A percentile compares a stretch with the other conserved stretches of the same genome.
Conservation (phyloP, 1,140 invertebrate genomes). For the Nasonia giraulti region DNA sequence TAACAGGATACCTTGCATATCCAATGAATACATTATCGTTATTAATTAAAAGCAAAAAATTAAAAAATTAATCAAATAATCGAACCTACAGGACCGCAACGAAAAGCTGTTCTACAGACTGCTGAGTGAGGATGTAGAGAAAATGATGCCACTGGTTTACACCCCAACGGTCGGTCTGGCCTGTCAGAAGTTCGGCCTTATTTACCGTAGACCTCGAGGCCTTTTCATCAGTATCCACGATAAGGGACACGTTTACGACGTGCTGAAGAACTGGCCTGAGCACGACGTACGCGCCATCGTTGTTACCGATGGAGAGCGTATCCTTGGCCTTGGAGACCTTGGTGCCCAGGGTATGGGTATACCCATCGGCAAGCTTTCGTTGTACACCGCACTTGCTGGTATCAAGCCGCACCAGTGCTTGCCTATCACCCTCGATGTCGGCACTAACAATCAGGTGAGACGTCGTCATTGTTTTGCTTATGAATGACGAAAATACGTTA, state of each 20-base stretch:
- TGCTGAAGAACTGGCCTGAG: constrained; percentile 91
- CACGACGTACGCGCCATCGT: constrained; percentile 91
- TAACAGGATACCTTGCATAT: too few relatives aligned
- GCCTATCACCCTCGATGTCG: constrained; percentile 93
- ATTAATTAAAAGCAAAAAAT: too few relatives aligned
- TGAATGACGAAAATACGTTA: not conserved
- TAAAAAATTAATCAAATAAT: not conserved
- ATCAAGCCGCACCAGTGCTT: constrained; percentile 93
- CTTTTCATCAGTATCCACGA: constrained; percentile 98
- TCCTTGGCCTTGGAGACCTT: constrained; percentile 94
- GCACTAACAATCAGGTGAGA: constrained; percentile 88
- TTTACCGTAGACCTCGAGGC: constrained; percentile 92
- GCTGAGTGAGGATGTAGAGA: constrained; percentile 89
- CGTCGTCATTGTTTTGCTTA: not conserved
- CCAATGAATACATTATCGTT: too few relatives aligned
- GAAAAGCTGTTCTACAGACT: constrained; percentile 95
- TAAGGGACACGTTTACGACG: constrained; percentile 90
- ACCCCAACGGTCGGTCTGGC: constrained; percentile 95
- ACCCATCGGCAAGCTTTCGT: constrained; percentile 91
- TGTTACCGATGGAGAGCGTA: constrained; percentile 95
- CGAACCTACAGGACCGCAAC: constrained; percentile 83
- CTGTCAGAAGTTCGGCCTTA: constrained; percentile 96
- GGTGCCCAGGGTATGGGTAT: constrained; percentile 97
- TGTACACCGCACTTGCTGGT: constrained; percentile 94
- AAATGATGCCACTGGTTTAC: constrained; percentile 93